These are phyloP conservation scores for Macrobrachium rosenbergii DNA, from an alignment of 1,140 invertebrate genomes.

Conservation along the genomic window DNA sequence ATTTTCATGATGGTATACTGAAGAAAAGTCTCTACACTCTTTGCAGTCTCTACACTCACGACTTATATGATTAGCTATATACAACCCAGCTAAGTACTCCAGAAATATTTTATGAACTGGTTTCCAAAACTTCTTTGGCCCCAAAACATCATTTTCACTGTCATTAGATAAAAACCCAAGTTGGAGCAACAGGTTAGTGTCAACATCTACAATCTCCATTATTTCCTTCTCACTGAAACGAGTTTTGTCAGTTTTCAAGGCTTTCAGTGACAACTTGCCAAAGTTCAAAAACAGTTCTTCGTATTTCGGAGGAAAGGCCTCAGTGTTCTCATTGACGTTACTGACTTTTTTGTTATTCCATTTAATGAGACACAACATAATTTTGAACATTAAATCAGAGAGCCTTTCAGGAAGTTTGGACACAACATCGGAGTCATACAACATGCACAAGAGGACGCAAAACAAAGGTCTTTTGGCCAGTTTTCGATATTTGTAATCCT, in stretches of 20 bases:
- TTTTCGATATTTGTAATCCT: slow-evolving; percentile 67
- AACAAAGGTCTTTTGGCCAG: slow-evolving; percentile 74
- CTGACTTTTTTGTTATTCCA: slow-evolving; percentile 62
- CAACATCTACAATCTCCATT: slow-evolving; percentile 50
- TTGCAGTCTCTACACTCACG: slow-evolving; percentile 35
- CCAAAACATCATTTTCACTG: slow-evolving; percentile 56
- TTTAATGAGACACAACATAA: slow-evolving; percentile 65
- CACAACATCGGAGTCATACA: slow-evolving; percentile 71
- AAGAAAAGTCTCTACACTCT: slow-evolving; percentile 50
- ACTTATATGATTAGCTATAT: slow-evolving; percentile 60
- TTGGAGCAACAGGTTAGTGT: slow-evolving; percentile 57
- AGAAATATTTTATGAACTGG: slow-evolving; percentile 65
- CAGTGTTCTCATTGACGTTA: slow-evolving; percentile 50
- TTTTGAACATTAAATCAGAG: slow-evolving; percentile 64
- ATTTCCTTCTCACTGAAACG: slow-evolving; percentile 66
- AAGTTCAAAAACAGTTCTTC: slow-evolving; percentile 64
- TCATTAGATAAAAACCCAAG: slow-evolving; percentile 63
- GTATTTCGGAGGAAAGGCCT: slow-evolving; percentile 58
- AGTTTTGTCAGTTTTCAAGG: slow-evolving; percentile 59
- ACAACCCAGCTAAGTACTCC: slow-evolving; percentile 61
- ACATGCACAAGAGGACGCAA: slow-evolving; percentile 73
- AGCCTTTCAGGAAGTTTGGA: slow-evolving; percentile 64
- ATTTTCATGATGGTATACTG: slow-evolving; percentile 51
- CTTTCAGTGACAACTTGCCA: slow-evolving; percentile 66
- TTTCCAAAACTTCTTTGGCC: slow-evolving; percentile 61